A percentile compares a stretch with the other conserved stretches of the same genome.
Conservation (phyloP, 2,113 vertebrate species). For the Gadus macrocephalus region DNA sequence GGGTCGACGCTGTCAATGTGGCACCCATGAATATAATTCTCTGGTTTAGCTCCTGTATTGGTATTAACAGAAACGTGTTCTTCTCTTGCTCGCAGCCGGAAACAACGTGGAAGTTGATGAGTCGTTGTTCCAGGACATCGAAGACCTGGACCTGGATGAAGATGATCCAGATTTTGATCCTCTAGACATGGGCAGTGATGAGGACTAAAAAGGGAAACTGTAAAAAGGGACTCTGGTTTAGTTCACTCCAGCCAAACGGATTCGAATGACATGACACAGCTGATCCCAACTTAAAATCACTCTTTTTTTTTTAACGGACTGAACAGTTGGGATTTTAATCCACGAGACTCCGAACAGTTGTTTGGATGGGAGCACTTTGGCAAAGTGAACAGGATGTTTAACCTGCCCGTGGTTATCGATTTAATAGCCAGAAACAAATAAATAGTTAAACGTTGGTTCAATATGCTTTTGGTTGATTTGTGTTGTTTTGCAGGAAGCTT, state of each 20-base stretch:
- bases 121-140: constrained; percentile 96
- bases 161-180: constrained; percentile 91
- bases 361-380: no score
- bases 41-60: no score
- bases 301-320: not conserved
- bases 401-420: no score
- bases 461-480: no score
- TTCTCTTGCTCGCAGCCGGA: constrained; percentile 70
- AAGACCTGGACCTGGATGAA: constrained; percentile 92
- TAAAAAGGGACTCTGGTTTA: not conserved
- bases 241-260: not conserved
- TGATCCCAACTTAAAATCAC: not conserved
- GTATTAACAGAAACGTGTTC: not conserved
- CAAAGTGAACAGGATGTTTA: no score
- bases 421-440: no score
- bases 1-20: no score
- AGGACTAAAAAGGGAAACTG: constrained; percentile 53
- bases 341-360: no score
- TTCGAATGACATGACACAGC: not conserved
- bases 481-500: no score
- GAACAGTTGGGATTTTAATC: not conserved
- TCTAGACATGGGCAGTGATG: constrained; percentile 84
- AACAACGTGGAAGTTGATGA: constrained; percentile 97
- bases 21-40: no score
- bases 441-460: no score